These are phyloP conservation scores for Pasiphila rectangulata DNA, from an alignment of 2,888 invertebrate genomes.

Conservation along the genomic window DNA sequence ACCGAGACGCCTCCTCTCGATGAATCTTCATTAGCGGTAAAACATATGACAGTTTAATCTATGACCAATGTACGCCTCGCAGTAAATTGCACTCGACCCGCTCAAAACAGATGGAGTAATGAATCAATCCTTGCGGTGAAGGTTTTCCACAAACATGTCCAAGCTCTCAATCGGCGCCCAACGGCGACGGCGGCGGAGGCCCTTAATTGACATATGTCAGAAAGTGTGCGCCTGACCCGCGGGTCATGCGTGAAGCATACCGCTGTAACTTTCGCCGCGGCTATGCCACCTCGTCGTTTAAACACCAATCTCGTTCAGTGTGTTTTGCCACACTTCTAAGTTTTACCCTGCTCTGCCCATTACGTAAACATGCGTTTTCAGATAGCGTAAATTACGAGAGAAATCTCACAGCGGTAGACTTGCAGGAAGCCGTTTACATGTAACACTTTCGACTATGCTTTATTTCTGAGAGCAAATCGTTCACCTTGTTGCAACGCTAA, in stretches of 20 bases:
- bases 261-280: conserved; percentile 69
- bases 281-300: conserved; percentile 41
- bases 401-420: conserved; percentile 6
- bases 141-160: conserved; percentile 76
- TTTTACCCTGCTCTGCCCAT: background rate
- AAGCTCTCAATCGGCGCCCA: conserved; percentile 73
- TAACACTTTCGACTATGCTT: conserved; percentile 4
- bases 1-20: conserved; percentile 32
- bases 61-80: conserved; percentile 41
- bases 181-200: conserved; percentile 54
- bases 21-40: conserved; percentile 52
- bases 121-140: conserved; percentile 70
- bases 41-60: conserved; percentile 43
- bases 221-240: conserved; percentile 71
- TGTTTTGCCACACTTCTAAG: background rate
- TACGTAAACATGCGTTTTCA: background rate
- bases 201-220: conserved; percentile 80
- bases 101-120: conserved; percentile 60
- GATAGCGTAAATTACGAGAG: background rate
- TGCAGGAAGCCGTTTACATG: background rate
- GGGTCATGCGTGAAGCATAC: conserved; percentile 75
- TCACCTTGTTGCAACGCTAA: conserved; percentile 18
- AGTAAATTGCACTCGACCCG: conserved; percentile 50
- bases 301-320: conserved; percentile 54
- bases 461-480: conserved; percentile 10